Base-by-base conservation (phyloP, 2,888 invertebrate species). In the Xanthia togata region DNA sequence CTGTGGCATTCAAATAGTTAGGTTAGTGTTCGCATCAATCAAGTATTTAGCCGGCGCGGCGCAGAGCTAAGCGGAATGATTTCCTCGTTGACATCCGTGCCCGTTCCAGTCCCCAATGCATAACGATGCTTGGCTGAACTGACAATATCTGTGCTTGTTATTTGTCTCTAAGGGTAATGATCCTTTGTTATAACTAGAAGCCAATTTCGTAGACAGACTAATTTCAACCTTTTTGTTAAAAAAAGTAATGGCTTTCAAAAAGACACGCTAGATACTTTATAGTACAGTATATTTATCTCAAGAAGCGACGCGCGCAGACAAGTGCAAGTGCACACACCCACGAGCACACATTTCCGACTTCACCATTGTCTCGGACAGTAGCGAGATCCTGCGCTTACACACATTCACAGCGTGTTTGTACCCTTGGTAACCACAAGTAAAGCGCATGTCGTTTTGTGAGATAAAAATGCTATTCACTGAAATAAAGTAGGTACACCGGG, bases 21-120 rank as follows among this genome's bases (percentile, higher is more conserved):
- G 81, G 70, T 81, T 84, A 75, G 84, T 79, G 70, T 47, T 79
- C 79, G 75, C 89, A 89, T 89, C 88, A 89, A 88, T 89, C 88
- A 89, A 82, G 80, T 73, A 86, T 84, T 89, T 86, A 88, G 82
- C 68, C 80, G 60, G 78, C 78, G 83, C 79, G 69, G 60, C 26
- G 53, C 38, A 31, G 78, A 78, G 70, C 82, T 82, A 73, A 86
- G 81, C 83, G 84, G 81, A 87, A 88, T 88, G 71, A 89, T 87
- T 89, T 89, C 89, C 88, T 87, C 79, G 68, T 65, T 75, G 72
- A 73, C 78, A 75, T 87, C 82, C 83, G 67, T 67, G 67, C 55
- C 63, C 79, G 79, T 63, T 53, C 70, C 62, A 67, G 69, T 70
- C 75, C 69, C 64, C 72, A 63, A 78, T 77, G 69, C 77, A 77